Conservation (phyloP, 1,140 invertebrate genomes). For the Drosophila kikkawai region DNA sequence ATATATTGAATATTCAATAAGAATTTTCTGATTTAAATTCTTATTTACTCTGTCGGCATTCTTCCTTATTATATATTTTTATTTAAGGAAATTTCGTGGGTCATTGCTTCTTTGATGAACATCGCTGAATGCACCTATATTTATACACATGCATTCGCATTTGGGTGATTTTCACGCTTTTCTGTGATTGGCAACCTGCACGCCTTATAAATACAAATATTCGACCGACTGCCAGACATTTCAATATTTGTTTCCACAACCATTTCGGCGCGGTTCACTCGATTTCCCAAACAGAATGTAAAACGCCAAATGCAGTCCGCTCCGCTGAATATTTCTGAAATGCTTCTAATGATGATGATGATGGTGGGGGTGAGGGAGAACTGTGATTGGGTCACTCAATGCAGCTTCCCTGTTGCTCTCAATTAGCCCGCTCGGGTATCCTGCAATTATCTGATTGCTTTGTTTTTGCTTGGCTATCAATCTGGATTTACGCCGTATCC, state of each 20-base stretch:
- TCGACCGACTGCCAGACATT: constrained; percentile 27
- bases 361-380: background rate
- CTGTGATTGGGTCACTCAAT: constrained; percentile 28
- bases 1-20: background rate
- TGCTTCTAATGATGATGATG: constrained; percentile 6
- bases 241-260: constrained; percentile 36
- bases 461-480: constrained; percentile 45
- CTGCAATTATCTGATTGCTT: constrained; percentile 74
- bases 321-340: constrained; percentile 11
- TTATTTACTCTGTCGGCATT: background rate
- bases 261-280: constrained; percentile 9
- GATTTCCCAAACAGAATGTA: constrained; percentile 33
- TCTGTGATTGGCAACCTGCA: constrained; percentile 45
- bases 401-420: constrained; percentile 22
- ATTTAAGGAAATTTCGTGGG: background rate
- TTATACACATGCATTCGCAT: constrained; percentile 17
- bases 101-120: constrained; percentile 44
- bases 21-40: background rate
- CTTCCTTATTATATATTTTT: background rate
- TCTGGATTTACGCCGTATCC: constrained; percentile 45
- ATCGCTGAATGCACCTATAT: constrained; percentile 20
- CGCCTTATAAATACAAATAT: constrained; percentile 49
- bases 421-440: constrained; percentile 38
- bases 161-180: constrained; percentile 41
- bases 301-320: constrained; percentile 31